Evolutionary conservation across 2,797 vertebrate genomes (phyloP), one percentile per base, ranked within the genome.

Genomic region (Trematomus bernacchii): DNA sequence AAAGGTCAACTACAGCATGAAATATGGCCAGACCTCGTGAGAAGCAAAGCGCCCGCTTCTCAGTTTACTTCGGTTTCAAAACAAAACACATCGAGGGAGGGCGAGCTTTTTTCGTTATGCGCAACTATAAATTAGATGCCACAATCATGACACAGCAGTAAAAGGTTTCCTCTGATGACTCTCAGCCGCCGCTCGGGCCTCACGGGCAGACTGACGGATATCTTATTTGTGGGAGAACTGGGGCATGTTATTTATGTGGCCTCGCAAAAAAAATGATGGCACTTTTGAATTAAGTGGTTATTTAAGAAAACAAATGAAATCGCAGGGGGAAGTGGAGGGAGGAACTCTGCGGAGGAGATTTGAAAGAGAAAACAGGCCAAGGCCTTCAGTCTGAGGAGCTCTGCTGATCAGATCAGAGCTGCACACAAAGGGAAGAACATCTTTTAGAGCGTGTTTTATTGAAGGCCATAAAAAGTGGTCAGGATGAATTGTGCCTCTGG

Each of bases 381-480:
- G 79, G 81, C 63, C 65, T 60, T 60, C 14, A 3, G 69, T 74
- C 72, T 48, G 79, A 40, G 48, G 64, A 54, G 61, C 77, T 76
- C 87, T 91, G 87, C 47, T 76, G 86, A 90, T 90, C 86, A 51
- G 73, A 90, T 92, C 86, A 89, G 76, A 86, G 79, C 66, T 48
- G 66, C 75, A 88, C 85, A 91, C 87, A 84, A 86, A 89, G 67
- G 52, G 77, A 81, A 79, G 82, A 89, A 88, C 86, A 83, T 86
- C 84, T 88, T 90, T 92, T 86, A 91, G 91, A 91, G 83, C 0
- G 37, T 89, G 89, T 92, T 93, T 93, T 90, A 92, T 92, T 87
- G 85, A 76, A 85, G 73, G 79, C 74, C 55, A 68, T 91, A 91
- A 92, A 92, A 92, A 81, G 85, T 47, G 76, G 76, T 87, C 70